A percentile compares a stretch with the other conserved stretches of the same genome.
These are phyloP conservation scores for Meteorus cinctellus DNA, from an alignment of 2,888 invertebrate species.

Conservation along the genomic window DNA sequence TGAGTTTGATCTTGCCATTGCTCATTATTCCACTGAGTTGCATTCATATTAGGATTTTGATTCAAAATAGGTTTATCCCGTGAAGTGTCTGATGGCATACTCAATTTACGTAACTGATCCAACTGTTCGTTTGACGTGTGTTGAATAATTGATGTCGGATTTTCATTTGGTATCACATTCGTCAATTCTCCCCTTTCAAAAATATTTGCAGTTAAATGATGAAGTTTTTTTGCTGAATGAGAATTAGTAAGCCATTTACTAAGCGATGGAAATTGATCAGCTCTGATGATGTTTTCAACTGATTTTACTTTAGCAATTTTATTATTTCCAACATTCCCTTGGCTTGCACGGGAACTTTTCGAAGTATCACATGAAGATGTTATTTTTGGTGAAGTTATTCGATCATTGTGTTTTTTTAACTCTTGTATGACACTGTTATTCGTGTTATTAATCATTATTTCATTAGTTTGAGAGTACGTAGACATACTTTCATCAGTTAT, in stretches of 20 bases:
- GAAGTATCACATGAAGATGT: constrained; percentile 29
- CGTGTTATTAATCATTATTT: neutral
- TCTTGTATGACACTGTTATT: constrained; percentile 3
- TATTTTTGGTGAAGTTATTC: constrained; percentile 4
- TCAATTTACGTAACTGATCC: neutral
- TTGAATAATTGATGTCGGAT: neutral
- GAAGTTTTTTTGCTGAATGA: constrained; percentile 25
- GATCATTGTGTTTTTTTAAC: neutral
- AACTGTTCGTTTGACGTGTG: neutral
- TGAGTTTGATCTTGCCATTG: constrained; percentile 49
- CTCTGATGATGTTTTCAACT: constrained; percentile 46
- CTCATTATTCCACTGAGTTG: constrained; percentile 54
- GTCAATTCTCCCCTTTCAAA: neutral
- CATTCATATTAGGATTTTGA: constrained; percentile 39
- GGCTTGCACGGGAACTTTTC: neutral
- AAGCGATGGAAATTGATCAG: constrained; percentile 66
- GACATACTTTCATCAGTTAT: neutral
- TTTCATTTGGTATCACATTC: neutral
- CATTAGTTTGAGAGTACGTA: neutral
- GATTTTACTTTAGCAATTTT: neutral
- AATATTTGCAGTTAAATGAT: neutral
- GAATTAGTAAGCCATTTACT: constrained; percentile 62
- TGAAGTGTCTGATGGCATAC: neutral
- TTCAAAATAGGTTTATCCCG: neutral
- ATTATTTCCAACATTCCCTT: constrained; percentile 19